Evolutionary conservation across 30 jellyfish, hydroid and myxozoan genomes (phyloP).

Genomic region (Chironex yamaguchii): DNA sequence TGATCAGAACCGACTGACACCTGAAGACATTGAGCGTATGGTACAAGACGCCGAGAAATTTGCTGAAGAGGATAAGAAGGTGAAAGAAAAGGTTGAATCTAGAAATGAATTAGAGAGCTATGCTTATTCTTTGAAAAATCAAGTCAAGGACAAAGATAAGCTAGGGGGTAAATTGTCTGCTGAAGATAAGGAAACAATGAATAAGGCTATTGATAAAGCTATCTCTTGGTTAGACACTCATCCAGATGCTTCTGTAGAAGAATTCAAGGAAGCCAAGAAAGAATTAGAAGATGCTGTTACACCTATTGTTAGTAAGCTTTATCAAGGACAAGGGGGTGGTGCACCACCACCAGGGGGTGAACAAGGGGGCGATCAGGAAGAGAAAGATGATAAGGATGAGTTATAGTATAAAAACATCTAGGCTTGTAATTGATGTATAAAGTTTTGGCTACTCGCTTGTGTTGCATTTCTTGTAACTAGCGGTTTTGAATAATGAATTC

Average conservation of each 20-base stretch:
- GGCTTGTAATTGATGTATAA: neutral
- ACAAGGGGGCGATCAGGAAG: constrained; percentile 66
- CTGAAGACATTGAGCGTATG: constrained; percentile 99
- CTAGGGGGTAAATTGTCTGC: constrained; percentile 95
- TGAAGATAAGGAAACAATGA: constrained; percentile 90
- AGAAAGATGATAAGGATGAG: constrained; percentile 96
- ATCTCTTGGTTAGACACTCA: constrained; percentile 94
- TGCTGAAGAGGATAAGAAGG: constrained; percentile 98
- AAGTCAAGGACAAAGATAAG: constrained; percentile 91
- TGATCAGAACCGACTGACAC: constrained; percentile 98
- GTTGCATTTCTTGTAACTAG: too few species aligned
- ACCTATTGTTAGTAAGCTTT: constrained; percentile 95
- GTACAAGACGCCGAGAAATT: constrained; percentile 99
- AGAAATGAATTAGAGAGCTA: constrained; percentile 94
- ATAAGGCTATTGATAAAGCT: constrained; percentile 95
- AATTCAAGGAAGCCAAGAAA: constrained; percentile 91
- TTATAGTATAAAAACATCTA: constrained; percentile 49
- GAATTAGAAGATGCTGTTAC: constrained; percentile 93
- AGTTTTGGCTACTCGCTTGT: too few species aligned
- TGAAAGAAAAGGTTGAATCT: constrained; percentile 95
- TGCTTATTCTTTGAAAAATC: constrained; percentile 95
- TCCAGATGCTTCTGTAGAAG: constrained; percentile 94
- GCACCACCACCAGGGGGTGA: constrained; percentile 65
- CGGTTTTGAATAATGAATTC: too few species aligned
- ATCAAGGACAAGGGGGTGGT: constrained; percentile 99